Evolutionary conservation across 1,140 invertebrate genomes (phyloP).

Genomic region (Himalopsyche phryganea): DNA sequence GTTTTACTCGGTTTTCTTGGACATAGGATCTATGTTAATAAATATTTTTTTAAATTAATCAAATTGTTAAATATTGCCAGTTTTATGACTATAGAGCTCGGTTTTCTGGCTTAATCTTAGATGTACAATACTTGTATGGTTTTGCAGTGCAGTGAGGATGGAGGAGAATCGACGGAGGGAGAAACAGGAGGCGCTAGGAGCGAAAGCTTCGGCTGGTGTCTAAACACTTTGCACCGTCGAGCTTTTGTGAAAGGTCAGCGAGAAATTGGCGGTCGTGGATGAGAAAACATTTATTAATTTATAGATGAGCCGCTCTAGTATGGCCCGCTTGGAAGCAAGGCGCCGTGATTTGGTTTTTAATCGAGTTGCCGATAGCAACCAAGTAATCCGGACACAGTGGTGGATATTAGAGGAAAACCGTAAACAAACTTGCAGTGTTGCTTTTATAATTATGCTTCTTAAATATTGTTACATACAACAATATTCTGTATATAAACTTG

Average conservation of each 20-base stretch:
- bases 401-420: background rate
- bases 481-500: too few relatives aligned
- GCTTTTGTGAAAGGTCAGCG: constrained; percentile 35
- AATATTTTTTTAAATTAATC: too few relatives aligned
- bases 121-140: too few relatives aligned
- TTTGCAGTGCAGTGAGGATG: constrained; percentile 1
- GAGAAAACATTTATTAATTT: constrained; percentile 36
- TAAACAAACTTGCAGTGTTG: too few relatives aligned
- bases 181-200: background rate
- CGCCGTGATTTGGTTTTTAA: constrained; percentile 34
- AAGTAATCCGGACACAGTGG: background rate
- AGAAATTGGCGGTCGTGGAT: constrained; percentile 35
- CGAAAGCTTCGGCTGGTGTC: constrained; percentile 12
- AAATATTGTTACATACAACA: too few relatives aligned
- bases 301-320: constrained; percentile 28
- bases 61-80: too few relatives aligned
- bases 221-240: constrained; percentile 30
- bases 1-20: too few relatives aligned
- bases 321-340: constrained; percentile 4
- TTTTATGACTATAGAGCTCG: too few relatives aligned
- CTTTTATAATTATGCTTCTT: too few relatives aligned
- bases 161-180: background rate
- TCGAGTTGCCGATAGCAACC: constrained; percentile 17
- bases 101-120: too few relatives aligned
- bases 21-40: too few relatives aligned